Evolutionary conservation across 2,888 invertebrate species (phyloP).

Genomic region (Apoda limacodes): DNA sequence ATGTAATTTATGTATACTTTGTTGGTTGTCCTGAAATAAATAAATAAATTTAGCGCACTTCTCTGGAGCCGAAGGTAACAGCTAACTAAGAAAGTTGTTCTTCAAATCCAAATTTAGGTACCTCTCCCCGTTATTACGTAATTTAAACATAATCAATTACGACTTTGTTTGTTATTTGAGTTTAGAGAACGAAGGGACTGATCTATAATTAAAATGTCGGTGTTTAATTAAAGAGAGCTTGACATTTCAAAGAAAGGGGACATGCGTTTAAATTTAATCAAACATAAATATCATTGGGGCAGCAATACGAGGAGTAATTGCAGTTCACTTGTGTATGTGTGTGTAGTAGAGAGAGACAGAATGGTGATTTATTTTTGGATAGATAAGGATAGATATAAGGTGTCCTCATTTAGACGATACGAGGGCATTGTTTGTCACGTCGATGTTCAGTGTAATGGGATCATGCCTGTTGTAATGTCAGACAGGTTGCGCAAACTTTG

Average conservation of each 20-base stretch:
- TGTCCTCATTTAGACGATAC: conserved; percentile 54
- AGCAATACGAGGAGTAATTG: conserved; percentile 48
- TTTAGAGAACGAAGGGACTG: conserved; percentile 35
- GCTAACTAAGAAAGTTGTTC: too few species aligned
- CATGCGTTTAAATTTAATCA: conserved; percentile 63
- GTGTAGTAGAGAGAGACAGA: conserved; percentile 32
- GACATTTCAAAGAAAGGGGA: conserved; percentile 68
- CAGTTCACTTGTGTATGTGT: conserved; percentile 42
- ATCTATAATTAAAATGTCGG: conserved; percentile 48
- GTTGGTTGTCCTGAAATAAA: too few species aligned
- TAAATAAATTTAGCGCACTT: too few species aligned
- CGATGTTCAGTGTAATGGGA: conserved; percentile 32
- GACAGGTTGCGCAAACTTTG: conserved; percentile 28
- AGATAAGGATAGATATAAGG: conserved; percentile 50
- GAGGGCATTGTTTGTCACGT: conserved; percentile 54
- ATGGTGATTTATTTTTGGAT: conserved; percentile 24
- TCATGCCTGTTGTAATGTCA: conserved; percentile 35
- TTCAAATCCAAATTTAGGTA: too few species aligned
- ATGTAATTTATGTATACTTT: too few species aligned
- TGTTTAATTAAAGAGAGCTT: conserved; percentile 65
- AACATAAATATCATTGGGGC: conserved; percentile 69
- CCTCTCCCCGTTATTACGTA: too few species aligned
- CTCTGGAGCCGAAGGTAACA: too few species aligned
- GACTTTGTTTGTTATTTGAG: conserved; percentile 26
- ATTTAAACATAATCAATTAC: too few species aligned